Conservation (phyloP, 1,140 invertebrate genomes). For the Bombus turneri region DNA sequence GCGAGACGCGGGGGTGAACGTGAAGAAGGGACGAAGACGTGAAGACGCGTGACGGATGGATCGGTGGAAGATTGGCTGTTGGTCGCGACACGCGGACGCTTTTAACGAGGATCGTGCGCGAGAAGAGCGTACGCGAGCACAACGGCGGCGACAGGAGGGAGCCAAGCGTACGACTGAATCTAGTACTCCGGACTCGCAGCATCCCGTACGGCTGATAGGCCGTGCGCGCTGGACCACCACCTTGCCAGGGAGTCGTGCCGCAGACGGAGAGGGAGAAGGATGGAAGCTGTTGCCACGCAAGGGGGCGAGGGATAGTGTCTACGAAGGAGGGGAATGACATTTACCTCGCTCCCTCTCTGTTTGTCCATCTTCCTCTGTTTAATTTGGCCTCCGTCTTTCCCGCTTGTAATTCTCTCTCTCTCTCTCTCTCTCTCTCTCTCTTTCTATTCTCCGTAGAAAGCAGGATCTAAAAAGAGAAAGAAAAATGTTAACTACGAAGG, state of each 20-base stretch:
- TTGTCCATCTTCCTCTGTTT: not conserved
- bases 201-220: slow-evolving; percentile 63
- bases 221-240: slow-evolving; percentile 67
- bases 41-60: slow-evolving; percentile 7
- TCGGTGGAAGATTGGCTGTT: slow-evolving; percentile 30
- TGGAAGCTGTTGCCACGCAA: slow-evolving; percentile 5
- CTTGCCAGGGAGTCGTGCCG: slow-evolving; percentile 54
- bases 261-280: slow-evolving; percentile 49
- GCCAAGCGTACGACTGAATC: slow-evolving; percentile 70
- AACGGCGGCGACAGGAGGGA: slow-evolving; percentile 47
- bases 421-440: too few species aligned
- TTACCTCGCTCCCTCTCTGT: not conserved
- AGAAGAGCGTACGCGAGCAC: slow-evolving; percentile 14
- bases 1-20: not conserved
- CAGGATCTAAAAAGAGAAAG: not conserved
- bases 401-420: not conserved
- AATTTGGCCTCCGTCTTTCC: not conserved
- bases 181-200: slow-evolving; percentile 57
- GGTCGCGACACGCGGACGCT: slow-evolving; percentile 49
- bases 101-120: slow-evolving; percentile 23
- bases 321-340: not conserved
- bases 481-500: not conserved
- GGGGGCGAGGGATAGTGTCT: not conserved
- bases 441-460: not conserved
- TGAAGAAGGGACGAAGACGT: not conserved